These are phyloP conservation scores for Phalacrocorax pelagicus DNA, from an alignment of 2,113 vertebrate species.

Conservation along the genomic window DNA sequence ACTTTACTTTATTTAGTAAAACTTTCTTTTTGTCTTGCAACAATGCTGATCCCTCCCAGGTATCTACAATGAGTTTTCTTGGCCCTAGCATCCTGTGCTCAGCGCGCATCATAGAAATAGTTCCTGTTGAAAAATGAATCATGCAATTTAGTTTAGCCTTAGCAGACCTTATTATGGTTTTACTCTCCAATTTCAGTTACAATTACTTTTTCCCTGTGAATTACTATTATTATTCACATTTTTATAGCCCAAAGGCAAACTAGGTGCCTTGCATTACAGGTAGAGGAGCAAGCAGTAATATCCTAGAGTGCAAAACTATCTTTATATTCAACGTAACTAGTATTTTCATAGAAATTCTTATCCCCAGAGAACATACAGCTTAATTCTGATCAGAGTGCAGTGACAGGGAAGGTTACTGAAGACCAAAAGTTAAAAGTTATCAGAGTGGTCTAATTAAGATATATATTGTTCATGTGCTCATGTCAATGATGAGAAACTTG, in stretches of 20 bases:
- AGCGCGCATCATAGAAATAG: fast-evolving
- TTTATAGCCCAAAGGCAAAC: not conserved
- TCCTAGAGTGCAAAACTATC: not conserved
- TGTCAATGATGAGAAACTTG: not conserved
- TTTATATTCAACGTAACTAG: not conserved
- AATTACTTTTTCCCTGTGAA: not conserved
- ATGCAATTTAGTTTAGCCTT: not conserved
- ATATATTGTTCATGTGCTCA: not conserved
- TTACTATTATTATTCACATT: not conserved
- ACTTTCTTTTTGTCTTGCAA: not conserved
- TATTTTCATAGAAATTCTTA: not conserved
- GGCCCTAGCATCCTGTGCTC: not conserved
- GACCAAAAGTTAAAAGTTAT: not conserved
- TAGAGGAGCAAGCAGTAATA: not conserved
- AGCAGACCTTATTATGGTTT: not conserved
- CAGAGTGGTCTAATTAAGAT: not conserved
- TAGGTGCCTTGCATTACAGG: not conserved
- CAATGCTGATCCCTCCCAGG: not conserved
- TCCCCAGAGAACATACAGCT: not conserved
- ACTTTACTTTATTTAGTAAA: not conserved
- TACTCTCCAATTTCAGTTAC: not conserved
- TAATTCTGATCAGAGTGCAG: not conserved
- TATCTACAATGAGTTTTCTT: not conserved
- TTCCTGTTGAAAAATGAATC: not conserved
- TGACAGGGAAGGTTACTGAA: not conserved